Base-by-base conservation (phyloP, 2,888 invertebrate genomes). In the Lycia hirtaria region DNA sequence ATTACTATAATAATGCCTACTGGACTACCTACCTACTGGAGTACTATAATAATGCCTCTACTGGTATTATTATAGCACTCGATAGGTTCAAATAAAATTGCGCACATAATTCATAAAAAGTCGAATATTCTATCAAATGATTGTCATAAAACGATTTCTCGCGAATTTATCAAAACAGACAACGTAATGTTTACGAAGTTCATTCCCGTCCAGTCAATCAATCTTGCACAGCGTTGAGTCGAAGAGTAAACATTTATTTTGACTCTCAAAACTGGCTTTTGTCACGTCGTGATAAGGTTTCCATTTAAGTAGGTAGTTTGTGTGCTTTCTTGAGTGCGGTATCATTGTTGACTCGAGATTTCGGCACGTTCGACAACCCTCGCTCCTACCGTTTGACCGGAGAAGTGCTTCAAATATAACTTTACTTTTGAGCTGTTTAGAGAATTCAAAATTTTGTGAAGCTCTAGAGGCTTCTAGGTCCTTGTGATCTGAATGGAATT, bases 191-290 rank as follows among this genome's bases (percentile, higher is more conserved):
- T 81, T 78, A 70, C 75, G 55, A 65, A 79, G 77, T 78, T 78
- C 72, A 78, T 80, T 79, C 75, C 72, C 75, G 67, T 64, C 68
- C 67, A 72, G 72, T 73, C 71, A 75, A 80, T 81, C 80, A 78
- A 81, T 81, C 80, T 78, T 75, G 57, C 66, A 68, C 60, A 71
- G 64, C 64, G 72, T 70, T 60, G 72, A 75, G 68, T 69, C 67
- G 60, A 69, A 67, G 57, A 57, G 61, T 72, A 73, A 76, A 78
- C 62, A 72, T 72, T 72, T 67, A 66, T 60, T 68, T 69, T 67
- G 47, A 19, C 17, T 43, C 15, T 24, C 65, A 37, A 58, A 62
- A 50, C 35, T 56, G 48, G 45, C 38, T 56, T 59, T 57, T 74
- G 72, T 24, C 22, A 4, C n/a, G 17, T 19, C 0, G 0, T 0